Percentiles rank a stretch among this genome's conserved stretches.
phyloP scores from a whole-genome alignment of 2,113 vertebrate species.

The Cyprinodon variegatus region DNA sequence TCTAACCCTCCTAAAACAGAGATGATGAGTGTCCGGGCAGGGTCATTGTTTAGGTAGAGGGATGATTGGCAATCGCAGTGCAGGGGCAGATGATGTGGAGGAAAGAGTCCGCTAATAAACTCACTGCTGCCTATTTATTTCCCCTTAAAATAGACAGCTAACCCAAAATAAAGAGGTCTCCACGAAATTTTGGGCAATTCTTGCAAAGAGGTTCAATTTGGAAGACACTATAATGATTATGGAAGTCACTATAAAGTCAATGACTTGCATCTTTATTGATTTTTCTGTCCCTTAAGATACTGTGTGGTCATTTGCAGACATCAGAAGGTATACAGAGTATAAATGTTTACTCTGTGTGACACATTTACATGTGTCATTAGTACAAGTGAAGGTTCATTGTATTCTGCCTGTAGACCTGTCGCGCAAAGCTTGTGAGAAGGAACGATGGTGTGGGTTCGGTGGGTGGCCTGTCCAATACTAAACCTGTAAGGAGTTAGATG shows the following conservation, averaged over 20 bases:
- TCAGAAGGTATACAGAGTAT: too few species aligned
- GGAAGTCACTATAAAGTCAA: not conserved
- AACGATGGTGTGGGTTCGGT: too few species aligned
- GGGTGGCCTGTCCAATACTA: too few species aligned
- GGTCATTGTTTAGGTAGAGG: constrained; percentile 6
- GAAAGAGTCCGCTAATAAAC: constrained; percentile 5
- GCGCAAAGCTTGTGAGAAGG: too few species aligned
- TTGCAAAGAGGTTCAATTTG: not conserved
- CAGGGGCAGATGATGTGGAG: not conserved
- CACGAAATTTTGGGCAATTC: not conserved
- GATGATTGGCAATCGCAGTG: constrained; percentile 6
- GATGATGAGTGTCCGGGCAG: not conserved
- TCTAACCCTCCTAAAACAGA: not conserved
- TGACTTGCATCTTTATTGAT: not conserved
- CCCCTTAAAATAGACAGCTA: not conserved
- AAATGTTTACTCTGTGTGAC: too few species aligned
- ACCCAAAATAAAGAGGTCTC: not conserved
- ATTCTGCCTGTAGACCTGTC: too few species aligned
- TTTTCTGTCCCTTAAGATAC: not conserved
- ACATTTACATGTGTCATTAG: too few species aligned
- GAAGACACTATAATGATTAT: not conserved
- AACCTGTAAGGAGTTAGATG: too few species aligned
- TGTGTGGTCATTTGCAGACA: too few species aligned
- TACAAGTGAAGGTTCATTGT: too few species aligned
- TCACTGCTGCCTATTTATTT: not conserved